phyloP scores from a whole-genome alignment of 2,888 invertebrate species.

The Cenopis cana region DNA sequence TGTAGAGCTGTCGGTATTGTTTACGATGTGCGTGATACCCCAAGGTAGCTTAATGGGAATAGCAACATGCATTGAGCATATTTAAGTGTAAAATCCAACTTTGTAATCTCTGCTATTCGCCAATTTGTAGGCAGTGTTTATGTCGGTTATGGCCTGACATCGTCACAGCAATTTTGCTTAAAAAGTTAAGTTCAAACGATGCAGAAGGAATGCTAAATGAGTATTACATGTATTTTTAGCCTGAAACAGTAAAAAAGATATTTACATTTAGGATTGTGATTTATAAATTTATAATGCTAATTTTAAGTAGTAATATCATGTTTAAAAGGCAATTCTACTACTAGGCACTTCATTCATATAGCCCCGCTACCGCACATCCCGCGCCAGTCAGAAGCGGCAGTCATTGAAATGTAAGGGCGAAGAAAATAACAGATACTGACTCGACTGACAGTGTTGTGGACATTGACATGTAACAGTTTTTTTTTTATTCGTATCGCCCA shows the following conservation, averaged over 20 bases:
- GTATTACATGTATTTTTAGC: neutral
- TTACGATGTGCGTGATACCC: conserved; percentile 22
- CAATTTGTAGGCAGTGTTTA: conserved; percentile 32
- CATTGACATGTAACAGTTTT: too few relatives aligned
- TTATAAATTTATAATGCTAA: too few relatives aligned
- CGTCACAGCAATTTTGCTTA: neutral
- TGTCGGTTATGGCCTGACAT: neutral
- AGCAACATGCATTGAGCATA: conserved; percentile 37
- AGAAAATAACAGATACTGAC: too few relatives aligned
- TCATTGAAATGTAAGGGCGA: too few relatives aligned
- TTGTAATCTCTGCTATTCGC: conserved; percentile 30
- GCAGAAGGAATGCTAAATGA: neutral
- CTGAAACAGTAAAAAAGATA: neutral
- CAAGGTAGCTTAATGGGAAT: conserved; percentile 20
- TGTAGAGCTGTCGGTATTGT: neutral
- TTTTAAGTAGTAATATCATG: too few relatives aligned
- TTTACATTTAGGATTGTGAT: too few relatives aligned
- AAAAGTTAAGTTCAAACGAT: neutral
- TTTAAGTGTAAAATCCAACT: conserved; percentile 26
- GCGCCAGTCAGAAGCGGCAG: too few relatives aligned
- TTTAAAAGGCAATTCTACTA: too few relatives aligned
- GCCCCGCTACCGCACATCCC: too few relatives aligned
- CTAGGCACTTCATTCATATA: too few relatives aligned
- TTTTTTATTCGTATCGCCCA: too few relatives aligned
- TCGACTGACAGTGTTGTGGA: too few relatives aligned